Percentiles rank a stretch among this genome's conserved stretches.
phyloP scores from a whole-genome alignment of 53 echinoderm and acorn worm species.

The Mesocentrotus franciscanus region DNA sequence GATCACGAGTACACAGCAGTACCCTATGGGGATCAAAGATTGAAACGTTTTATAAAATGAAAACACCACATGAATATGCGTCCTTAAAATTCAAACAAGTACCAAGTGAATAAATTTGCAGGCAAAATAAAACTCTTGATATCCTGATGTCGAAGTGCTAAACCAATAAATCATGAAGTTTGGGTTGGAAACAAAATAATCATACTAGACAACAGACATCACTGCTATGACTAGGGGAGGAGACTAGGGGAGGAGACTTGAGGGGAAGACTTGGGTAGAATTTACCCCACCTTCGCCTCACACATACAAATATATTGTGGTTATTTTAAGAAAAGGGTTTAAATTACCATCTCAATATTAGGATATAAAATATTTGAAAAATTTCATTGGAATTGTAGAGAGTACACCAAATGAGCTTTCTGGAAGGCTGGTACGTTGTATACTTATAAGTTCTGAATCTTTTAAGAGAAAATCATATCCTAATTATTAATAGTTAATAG shows the following conservation, averaged over 20 bases:
- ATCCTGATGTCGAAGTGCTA: not conserved
- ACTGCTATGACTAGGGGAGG: not conserved
- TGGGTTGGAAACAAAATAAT: not conserved
- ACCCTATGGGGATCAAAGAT: not conserved
- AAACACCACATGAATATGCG: not conserved
- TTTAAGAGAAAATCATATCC: too few species aligned
- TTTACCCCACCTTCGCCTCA: not conserved
- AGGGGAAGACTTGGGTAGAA: too few species aligned
- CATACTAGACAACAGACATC: not conserved
- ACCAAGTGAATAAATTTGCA: not conserved
- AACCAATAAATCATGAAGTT: not conserved
- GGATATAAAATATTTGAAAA: too few species aligned
- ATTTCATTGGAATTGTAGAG: too few species aligned
- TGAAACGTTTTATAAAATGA: not conserved
- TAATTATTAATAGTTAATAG: too few species aligned
- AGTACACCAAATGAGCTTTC: too few species aligned
- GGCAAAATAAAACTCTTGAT: not conserved
- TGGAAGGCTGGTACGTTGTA: too few species aligned
- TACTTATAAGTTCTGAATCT: too few species aligned
- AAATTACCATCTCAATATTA: too few species aligned
- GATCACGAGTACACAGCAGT: not conserved
- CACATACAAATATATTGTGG: too few species aligned
- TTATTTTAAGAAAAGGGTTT: too few species aligned
- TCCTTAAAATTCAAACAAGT: not conserved
- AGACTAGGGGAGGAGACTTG: not conserved